These are phyloP conservation scores for Drosophila triauraria DNA, from an alignment of 1,140 invertebrate species.

Conservation along the genomic window DNA sequence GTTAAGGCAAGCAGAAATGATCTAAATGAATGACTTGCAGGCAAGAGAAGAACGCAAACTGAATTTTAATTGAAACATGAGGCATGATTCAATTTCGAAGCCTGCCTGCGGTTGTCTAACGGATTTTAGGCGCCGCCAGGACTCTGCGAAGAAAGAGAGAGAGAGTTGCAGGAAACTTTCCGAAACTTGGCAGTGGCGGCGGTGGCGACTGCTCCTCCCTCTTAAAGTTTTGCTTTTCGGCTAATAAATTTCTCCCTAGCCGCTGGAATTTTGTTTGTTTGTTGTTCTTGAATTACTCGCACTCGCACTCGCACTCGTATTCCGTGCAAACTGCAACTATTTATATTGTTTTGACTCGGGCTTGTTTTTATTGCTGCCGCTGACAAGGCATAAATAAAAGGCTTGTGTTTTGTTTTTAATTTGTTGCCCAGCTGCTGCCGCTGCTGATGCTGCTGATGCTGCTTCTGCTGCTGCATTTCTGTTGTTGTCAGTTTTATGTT, in stretches of 20 bases:
- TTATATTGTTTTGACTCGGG: conserved; percentile 51
- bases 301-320: conserved; percentile 1
- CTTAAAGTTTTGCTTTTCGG: conserved; percentile 38
- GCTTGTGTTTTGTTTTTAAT: conserved; percentile 44
- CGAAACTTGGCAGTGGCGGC: background rate
- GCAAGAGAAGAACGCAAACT: conserved; percentile 38
- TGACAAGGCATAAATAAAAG: conserved; percentile 53
- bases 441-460: conserved; percentile 12
- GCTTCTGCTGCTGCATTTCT: conserved; percentile 40
- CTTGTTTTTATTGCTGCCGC: conserved; percentile 42
- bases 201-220: background rate
- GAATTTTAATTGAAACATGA: conserved; percentile 64
- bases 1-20: conserved; percentile 46
- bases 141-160: background rate
- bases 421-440: conserved; percentile 26
- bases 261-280: conserved; percentile 11
- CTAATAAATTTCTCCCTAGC: conserved; percentile 48
- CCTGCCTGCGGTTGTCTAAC: conserved; percentile 25
- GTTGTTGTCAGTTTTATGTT: conserved; percentile 79
- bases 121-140: conserved; percentile 10
- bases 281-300: conserved; percentile 32
- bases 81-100: conserved; percentile 52
- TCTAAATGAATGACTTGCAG: conserved; percentile 55
- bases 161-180: background rate
- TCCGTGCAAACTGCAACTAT: conserved; percentile 34